phyloP scores from a whole-genome alignment of 2,797 vertebrate species.

The Danio jaintianensis region DNA sequence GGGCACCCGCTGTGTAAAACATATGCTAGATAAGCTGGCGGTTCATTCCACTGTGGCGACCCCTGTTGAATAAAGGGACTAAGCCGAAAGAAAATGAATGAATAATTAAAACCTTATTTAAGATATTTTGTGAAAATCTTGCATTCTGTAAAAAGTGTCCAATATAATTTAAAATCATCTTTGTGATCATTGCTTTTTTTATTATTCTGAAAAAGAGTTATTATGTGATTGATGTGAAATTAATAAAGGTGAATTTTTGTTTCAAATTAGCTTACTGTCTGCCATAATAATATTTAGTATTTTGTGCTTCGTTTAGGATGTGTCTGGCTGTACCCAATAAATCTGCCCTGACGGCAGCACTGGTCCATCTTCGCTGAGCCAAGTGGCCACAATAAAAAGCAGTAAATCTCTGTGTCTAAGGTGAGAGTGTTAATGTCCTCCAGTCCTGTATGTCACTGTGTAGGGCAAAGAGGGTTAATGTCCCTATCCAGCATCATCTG shows the following conservation, averaged over 20 bases:
- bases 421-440: conserved; percentile 41
- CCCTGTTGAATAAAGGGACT: too few relatives aligned
- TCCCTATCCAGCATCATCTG: conserved; percentile 16
- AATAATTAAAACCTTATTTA: too few relatives aligned
- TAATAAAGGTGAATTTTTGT: background rate
- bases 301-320: background rate
- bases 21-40: too few relatives aligned
- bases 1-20: too few relatives aligned
- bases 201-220: background rate
- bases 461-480: conserved; percentile 43
- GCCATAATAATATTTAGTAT: background rate
- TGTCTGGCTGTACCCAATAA: background rate
- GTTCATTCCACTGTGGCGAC: too few relatives aligned
- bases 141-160: too few relatives aligned
- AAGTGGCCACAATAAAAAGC: conserved; percentile 5
- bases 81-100: too few relatives aligned
- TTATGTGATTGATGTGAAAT: background rate
- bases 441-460: conserved; percentile 29
- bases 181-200: background rate
- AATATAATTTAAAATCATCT: too few relatives aligned
- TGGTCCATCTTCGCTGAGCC: background rate
- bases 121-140: too few relatives aligned
- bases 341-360: conserved; percentile 1
- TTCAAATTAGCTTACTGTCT: background rate
- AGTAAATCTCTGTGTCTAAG: conserved; percentile 28